Conservation (phyloP, 1,140 invertebrate genomes). For the Druon quercuslanigerum region DNA sequence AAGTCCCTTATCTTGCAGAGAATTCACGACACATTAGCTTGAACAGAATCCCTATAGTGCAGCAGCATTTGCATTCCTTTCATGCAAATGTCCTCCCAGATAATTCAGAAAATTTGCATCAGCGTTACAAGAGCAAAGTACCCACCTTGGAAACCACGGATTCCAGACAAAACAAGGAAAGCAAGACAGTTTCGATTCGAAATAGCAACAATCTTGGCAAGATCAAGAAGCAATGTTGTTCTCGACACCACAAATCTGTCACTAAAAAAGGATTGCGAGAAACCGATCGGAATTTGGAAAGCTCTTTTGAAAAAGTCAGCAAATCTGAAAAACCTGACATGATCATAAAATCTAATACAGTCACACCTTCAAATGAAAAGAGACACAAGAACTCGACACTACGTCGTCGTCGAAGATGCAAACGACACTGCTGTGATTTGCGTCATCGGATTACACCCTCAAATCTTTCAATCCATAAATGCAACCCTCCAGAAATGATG, state of each 20-base stretch:
- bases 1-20: not conserved
- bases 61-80: not conserved
- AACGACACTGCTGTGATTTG: not conserved
- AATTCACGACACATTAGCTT: constrained; percentile 6
- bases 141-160: not conserved
- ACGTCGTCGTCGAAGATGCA: not conserved
- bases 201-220: not conserved
- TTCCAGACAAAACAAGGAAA: not conserved
- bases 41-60: not conserved
- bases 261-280: not conserved
- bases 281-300: not conserved
- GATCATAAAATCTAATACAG: not conserved
- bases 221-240: not conserved
- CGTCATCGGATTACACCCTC: not conserved
- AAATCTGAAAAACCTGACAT: not conserved
- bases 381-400: not conserved
- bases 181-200: not conserved
- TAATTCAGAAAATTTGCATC: constrained; percentile 21
- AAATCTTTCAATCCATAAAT: no score
- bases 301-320: not conserved
- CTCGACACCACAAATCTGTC: not conserved
- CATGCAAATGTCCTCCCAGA: not conserved
- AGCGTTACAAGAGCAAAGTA: not conserved
- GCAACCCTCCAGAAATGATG: no score
- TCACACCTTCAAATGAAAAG: not conserved